phyloP scores from a whole-genome alignment of 2,797 vertebrate genomes.

The Acanthurus lineatus region DNA sequence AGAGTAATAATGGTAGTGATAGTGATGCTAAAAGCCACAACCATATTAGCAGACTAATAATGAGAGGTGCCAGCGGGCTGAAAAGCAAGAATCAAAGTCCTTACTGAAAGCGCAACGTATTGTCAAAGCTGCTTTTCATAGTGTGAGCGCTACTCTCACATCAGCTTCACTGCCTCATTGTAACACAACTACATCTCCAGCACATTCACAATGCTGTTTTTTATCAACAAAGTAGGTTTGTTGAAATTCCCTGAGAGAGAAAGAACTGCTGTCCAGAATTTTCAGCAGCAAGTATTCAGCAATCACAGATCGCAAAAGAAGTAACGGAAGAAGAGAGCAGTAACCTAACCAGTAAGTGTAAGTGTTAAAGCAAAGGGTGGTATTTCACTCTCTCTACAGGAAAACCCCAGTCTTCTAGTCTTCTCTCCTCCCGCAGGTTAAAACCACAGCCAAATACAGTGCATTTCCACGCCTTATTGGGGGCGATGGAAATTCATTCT shows the following conservation, averaged over 20 bases:
- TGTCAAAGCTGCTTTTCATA: neutral
- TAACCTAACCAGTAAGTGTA: fast-evolving
- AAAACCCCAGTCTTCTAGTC: neutral
- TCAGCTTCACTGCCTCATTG: neutral
- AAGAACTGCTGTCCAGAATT: neutral
- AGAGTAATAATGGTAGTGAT: slow-evolving; percentile 12
- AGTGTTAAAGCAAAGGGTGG: neutral
- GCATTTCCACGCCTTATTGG: neutral
- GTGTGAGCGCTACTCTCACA: neutral
- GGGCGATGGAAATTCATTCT: neutral
- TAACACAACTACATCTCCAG: neutral
- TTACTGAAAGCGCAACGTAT: slow-evolving; percentile 21
- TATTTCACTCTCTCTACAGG: neutral
- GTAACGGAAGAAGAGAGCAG: neutral
- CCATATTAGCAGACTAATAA: neutral
- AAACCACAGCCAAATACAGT: no score
- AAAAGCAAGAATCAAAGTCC: neutral
- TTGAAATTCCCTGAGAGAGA: neutral
- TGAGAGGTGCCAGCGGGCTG: neutral
- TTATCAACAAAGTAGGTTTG: no score
- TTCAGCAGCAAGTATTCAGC: neutral
- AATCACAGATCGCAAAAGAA: no score
- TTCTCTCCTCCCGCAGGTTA: neutral
- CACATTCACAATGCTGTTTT: no score
- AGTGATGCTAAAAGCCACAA: neutral